phyloP scores from a whole-genome alignment of 2,888 invertebrate species.

The Adelognathus sp. region DNA sequence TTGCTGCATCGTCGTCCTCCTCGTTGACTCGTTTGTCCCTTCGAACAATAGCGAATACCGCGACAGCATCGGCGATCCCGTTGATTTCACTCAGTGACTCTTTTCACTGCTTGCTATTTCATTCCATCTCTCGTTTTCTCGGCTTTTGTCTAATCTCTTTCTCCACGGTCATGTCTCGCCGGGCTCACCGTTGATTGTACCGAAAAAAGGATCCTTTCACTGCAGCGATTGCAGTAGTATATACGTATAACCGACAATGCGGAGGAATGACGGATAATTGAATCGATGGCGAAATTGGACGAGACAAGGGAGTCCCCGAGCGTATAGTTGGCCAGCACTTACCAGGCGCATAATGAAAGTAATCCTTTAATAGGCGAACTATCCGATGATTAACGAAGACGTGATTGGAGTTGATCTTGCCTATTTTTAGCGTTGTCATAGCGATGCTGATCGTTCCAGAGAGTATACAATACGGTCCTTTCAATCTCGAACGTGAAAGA shows the following conservation, averaged over 20 bases:
- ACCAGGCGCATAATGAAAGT: not conserved
- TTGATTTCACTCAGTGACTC: conserved; percentile 34
- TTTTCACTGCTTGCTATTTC: conserved; percentile 12
- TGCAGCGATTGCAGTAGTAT: conserved; percentile 6
- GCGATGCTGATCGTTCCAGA: not conserved
- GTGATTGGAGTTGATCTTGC: not conserved
- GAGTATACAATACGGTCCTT: not conserved
- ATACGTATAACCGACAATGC: not conserved
- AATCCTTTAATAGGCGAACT: conserved; percentile 5
- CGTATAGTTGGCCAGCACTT: conserved; percentile 5
- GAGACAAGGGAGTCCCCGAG: conserved; percentile 31
- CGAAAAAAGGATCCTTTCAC: not conserved
- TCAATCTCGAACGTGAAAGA: too few species aligned
- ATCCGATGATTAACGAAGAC: conserved; percentile 33
- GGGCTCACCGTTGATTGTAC: conserved; percentile 33
- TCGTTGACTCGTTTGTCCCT: conserved; percentile 22
- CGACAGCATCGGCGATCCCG: conserved; percentile 27
- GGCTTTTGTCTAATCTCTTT: conserved; percentile 43
- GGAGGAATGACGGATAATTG: conserved; percentile 41
- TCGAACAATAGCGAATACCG: conserved; percentile 46
- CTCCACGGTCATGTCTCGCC: not conserved
- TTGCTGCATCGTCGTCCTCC: conserved; percentile 2
- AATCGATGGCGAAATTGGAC: conserved; percentile 28
- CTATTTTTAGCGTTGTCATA: not conserved
- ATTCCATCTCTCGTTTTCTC: conserved; percentile 16